Evolutionary conservation across 2,888 invertebrate species (phyloP).

Genomic region (Cataglyphis altisquamis): DNA sequence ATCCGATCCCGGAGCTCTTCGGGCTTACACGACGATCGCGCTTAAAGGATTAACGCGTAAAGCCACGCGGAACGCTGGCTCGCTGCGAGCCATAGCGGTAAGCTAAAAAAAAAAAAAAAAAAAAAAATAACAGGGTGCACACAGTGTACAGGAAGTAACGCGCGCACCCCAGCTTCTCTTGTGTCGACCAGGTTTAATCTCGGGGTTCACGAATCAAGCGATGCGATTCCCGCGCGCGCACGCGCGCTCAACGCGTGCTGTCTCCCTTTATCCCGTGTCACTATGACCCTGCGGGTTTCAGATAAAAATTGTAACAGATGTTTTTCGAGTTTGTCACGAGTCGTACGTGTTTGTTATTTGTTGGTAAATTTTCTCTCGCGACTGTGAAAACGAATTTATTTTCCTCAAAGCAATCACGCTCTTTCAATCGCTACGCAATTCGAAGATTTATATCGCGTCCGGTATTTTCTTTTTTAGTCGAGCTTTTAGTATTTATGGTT

Average conservation of each 20-base stretch:
- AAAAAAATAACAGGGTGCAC: constrained; percentile 38
- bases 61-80: constrained; percentile 68
- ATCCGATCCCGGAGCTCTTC: constrained; percentile 74
- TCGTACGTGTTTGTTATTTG: neutral
- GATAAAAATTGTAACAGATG: constrained; percentile 51
- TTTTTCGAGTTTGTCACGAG: constrained; percentile 35
- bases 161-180: constrained; percentile 51
- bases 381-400: neutral
- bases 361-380: neutral
- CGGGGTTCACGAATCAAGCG: constrained; percentile 51
- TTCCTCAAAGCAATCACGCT: neutral
- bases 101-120: constrained; percentile 29
- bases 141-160: constrained; percentile 46
- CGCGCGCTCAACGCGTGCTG: constrained; percentile 13
- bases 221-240: constrained; percentile 1
- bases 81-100: constrained; percentile 56
- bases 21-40: constrained; percentile 73
- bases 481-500: neutral
- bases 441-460: neutral
- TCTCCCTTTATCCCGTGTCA: constrained; percentile 27
- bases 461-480: no score
- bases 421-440: neutral
- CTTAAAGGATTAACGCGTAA: constrained; percentile 75
- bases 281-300: constrained; percentile 16
- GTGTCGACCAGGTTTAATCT: constrained; percentile 65